These are phyloP conservation scores for Timandra comae DNA, from an alignment of 2,888 invertebrate species.

Conservation along the genomic window DNA sequence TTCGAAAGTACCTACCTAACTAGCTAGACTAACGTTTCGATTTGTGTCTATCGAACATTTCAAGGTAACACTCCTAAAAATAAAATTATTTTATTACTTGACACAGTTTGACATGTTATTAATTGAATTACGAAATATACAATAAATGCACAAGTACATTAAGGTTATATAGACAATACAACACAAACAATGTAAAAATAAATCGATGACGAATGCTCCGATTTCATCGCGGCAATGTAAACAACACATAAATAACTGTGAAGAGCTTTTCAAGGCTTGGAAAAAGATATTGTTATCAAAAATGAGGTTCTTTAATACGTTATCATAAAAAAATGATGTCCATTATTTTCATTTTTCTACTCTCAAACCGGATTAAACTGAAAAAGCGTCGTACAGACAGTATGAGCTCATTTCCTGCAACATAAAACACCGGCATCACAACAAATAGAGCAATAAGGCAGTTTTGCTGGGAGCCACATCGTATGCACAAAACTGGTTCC, in stretches of 20 bases:
- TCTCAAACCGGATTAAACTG: slow-evolving; percentile 37
- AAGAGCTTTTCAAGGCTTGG: slow-evolving; percentile 13
- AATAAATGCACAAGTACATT: too few relatives aligned
- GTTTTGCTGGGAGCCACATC: slow-evolving; percentile 41
- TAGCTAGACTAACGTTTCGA: slow-evolving; percentile 28
- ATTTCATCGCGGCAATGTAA: slow-evolving; percentile 10
- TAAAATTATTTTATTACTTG: slow-evolving; percentile 1
- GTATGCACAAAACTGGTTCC: slow-evolving; percentile 53
- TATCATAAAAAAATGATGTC: slow-evolving; percentile 20
- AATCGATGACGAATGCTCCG: slow-evolving; percentile 1
- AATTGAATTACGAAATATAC: too few relatives aligned
- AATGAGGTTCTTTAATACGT: slow-evolving; percentile 16
- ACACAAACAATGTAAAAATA: too few relatives aligned
- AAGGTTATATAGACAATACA: too few relatives aligned
- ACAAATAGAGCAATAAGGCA: slow-evolving; percentile 55
- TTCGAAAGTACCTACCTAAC: slow-evolving; percentile 56
- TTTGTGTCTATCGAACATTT: slow-evolving; percentile 12
- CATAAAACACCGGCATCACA: slow-evolving; percentile 48
- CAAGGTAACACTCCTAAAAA: too few relatives aligned
- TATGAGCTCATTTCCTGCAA: slow-evolving; percentile 52
- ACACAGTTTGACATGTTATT: too few relatives aligned
- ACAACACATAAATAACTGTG: slow-evolving; percentile 14
- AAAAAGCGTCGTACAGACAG: slow-evolving; percentile 38
- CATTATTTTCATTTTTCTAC: slow-evolving; percentile 31
- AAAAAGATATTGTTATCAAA: slow-evolving; percentile 18